phyloP scores from a whole-genome alignment of 2,113 vertebrate genomes.

The Odocoileus virginianus region DNA sequence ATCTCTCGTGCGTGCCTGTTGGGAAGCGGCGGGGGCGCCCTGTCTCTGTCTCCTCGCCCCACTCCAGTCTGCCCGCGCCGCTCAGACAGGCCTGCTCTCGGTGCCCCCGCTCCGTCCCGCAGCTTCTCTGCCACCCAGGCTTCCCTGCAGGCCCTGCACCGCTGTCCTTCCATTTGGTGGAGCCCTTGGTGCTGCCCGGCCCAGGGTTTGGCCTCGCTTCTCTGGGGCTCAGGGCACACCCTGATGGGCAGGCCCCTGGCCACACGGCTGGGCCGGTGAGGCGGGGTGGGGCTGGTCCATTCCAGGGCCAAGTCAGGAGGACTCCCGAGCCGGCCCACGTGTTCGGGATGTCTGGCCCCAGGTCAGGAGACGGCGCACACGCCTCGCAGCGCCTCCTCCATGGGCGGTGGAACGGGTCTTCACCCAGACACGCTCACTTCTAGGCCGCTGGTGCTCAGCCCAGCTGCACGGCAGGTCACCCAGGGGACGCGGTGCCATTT shows the following conservation, averaged over 20 bases:
- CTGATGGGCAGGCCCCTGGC: background rate
- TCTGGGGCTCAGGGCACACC: background rate
- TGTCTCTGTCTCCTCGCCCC: background rate
- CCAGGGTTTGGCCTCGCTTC: background rate
- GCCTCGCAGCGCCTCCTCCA: background rate
- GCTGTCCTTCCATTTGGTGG: background rate
- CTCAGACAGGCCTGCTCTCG: background rate
- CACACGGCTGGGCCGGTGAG: background rate
- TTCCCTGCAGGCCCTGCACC: background rate
- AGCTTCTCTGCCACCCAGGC: background rate
- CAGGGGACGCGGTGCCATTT: background rate
- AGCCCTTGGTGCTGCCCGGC: background rate
- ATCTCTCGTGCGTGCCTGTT: too few relatives aligned
- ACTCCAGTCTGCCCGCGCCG: background rate
- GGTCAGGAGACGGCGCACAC: background rate
- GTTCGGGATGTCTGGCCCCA: background rate
- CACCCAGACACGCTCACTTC: background rate
- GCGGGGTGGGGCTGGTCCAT: rapidly evolving
- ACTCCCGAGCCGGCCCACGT: background rate
- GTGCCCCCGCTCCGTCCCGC: rapidly evolving
- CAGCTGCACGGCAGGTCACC: background rate
- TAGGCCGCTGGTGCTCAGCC: background rate
- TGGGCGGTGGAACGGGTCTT: background rate
- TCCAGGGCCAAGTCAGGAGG: background rate
- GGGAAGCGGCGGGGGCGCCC: too few relatives aligned